These are phyloP conservation scores for Megastigmus dorsalis DNA, from an alignment of 2,888 invertebrate genomes.

Conservation along the genomic window DNA sequence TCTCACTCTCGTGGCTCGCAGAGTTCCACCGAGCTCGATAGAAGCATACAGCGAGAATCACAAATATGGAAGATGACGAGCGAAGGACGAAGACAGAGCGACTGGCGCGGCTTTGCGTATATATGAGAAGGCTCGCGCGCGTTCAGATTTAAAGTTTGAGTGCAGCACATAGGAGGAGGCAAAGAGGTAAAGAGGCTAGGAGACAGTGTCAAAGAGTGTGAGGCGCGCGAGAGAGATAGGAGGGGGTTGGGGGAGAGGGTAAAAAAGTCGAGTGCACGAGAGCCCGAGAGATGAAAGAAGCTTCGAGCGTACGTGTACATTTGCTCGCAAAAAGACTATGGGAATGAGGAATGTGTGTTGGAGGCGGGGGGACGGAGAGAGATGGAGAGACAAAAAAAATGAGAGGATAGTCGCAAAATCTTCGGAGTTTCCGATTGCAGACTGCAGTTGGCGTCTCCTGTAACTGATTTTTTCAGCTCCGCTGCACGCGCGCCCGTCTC, in stretches of 20 bases:
- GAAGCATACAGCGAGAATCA: not conserved
- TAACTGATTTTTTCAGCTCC: too few species aligned
- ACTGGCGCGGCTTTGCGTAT: too few species aligned
- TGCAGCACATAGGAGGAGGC: conserved; percentile 32
- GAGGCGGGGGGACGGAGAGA: not conserved
- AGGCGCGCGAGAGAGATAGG: too few species aligned
- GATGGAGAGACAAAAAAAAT: not conserved
- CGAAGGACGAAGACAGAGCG: conserved; percentile 5
- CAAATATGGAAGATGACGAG: conserved; percentile 29
- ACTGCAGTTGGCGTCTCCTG: conserved; percentile 7
- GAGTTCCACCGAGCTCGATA: not conserved
- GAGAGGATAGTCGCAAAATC: not conserved
- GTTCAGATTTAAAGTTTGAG: conserved; percentile 44
- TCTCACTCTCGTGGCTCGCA: not conserved
- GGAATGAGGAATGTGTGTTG: conserved; percentile 19
- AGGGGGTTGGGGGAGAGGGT: too few species aligned
- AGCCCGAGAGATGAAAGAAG: conserved; percentile 72
- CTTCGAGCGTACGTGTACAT: conserved; percentile 69
- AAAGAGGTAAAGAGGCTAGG: conserved; percentile 46
- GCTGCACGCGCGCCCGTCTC: too few species aligned
- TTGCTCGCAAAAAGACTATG: conserved; percentile 60
- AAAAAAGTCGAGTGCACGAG: conserved; percentile 69
- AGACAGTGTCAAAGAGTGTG: conserved; percentile 40
- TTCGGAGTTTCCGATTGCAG: conserved; percentile 36
- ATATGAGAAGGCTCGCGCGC: too few species aligned